These are phyloP conservation scores for Poecilobothrus nobilitatus DNA, from an alignment of 2,888 invertebrate genomes.

Conservation along the genomic window DNA sequence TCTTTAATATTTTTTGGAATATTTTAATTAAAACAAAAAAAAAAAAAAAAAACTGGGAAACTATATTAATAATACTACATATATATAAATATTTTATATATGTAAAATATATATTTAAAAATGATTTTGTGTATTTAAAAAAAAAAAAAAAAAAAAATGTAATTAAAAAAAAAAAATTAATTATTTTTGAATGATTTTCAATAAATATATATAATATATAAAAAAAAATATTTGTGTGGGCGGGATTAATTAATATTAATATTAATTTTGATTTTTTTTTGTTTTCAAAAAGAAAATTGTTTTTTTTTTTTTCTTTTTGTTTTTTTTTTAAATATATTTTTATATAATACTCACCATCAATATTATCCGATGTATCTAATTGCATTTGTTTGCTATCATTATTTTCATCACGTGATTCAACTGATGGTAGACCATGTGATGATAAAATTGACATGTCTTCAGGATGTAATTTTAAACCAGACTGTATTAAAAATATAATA, in stretches of 20 bases:
- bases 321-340: constrained; percentile 14
- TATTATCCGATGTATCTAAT: constrained; percentile 63
- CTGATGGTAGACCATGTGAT: constrained; percentile 50
- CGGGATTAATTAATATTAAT: not conserved
- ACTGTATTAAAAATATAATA: constrained; percentile 23
- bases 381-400: constrained; percentile 48
- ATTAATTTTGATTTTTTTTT: not conserved
- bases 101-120: not conserved
- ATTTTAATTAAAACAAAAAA: constrained; percentile 1
- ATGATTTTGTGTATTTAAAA: not conserved
- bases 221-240: not conserved
- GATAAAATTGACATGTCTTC: constrained; percentile 57
- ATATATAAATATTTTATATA: not conserved
- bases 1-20: not conserved
- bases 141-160: too few species aligned
- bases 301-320: constrained; percentile 10
- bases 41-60: not conserved
- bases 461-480: constrained; percentile 42
- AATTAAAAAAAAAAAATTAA: too few species aligned
- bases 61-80: not conserved
- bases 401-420: constrained; percentile 50
- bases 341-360: constrained; percentile 59
- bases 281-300: constrained; percentile 16
- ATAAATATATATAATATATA: too few species aligned
- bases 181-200: too few species aligned